A percentile compares a stretch with the other conserved stretches of the same genome.
Evolutionary conservation across 64 coral and sea anemone species (phyloP).

Genomic region (Montipora foliosa): DNA sequence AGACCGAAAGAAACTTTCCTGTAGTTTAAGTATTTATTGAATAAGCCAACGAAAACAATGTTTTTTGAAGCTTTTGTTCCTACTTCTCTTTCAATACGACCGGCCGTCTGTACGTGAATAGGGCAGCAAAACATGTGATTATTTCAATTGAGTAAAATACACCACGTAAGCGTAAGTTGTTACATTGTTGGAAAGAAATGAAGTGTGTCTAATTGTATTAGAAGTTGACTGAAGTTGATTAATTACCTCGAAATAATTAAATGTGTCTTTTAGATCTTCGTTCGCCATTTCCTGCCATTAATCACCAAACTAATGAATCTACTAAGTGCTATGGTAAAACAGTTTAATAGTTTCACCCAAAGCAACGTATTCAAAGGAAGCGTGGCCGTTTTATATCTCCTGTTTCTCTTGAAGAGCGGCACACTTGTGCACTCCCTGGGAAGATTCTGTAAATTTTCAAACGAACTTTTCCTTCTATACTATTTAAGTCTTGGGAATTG

Average conservation of each 20-base stretch:
- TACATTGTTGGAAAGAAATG: background rate
- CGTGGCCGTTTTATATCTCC: background rate
- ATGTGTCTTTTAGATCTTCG: conserved; percentile 38
- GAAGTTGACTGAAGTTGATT: conserved; percentile 44
- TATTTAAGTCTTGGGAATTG: background rate
- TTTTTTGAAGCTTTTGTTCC: background rate
- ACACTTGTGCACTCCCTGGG: background rate
- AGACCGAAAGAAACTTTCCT: background rate
- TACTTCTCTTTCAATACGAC: background rate
- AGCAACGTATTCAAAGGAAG: background rate
- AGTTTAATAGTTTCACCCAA: background rate
- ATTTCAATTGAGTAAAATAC: background rate
- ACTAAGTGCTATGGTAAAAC: conserved; percentile 20
- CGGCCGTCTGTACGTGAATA: too few species aligned
- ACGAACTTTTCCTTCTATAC: background rate
- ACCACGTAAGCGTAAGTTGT: background rate
- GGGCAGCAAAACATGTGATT: background rate
- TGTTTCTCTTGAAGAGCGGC: background rate
- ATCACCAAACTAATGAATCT: conserved; percentile 29
- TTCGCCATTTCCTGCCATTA: conserved; percentile 52
- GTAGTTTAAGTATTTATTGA: background rate
- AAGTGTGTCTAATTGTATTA: conserved; percentile 42
- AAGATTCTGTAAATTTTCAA: background rate
- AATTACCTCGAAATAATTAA: conserved; percentile 33
- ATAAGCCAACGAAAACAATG: background rate